Conservation (phyloP, 2,797 vertebrate genomes). For the Lithobates pipiens region DNA sequence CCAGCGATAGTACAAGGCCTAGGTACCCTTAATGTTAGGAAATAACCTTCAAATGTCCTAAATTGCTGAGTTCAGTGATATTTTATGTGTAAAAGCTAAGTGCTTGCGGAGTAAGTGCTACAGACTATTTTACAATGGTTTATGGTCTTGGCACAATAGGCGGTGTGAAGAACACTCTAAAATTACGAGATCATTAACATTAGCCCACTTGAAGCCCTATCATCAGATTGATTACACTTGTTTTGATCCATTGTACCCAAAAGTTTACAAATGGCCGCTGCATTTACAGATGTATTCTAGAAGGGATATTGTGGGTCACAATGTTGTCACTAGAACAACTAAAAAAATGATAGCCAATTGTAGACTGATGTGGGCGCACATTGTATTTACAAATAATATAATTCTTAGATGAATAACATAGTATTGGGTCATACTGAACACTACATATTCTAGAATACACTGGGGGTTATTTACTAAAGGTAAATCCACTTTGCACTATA, state of each 20-base stretch:
- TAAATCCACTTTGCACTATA: too few species aligned
- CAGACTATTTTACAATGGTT: constrained; percentile 3
- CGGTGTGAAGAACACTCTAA: not conserved
- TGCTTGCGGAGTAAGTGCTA: constrained; percentile 9
- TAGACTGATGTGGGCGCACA: too few species aligned
- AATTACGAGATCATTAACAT: constrained; percentile 8
- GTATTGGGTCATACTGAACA: too few species aligned
- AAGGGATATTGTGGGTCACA: too few species aligned
- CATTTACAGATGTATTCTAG: not conserved
- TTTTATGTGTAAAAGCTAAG: not conserved
- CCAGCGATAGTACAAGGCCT: not conserved
- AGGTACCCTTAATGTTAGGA: not conserved
- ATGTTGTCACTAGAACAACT: too few species aligned
- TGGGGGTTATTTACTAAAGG: too few species aligned
- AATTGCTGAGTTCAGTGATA: not conserved
- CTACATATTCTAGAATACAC: too few species aligned
- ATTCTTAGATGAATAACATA: too few species aligned
- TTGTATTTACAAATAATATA: too few species aligned
- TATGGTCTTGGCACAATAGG: constrained; percentile 15
- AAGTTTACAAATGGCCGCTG: not conserved
- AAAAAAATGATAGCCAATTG: too few species aligned
- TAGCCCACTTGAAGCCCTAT: constrained; percentile 1
- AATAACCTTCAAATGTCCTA: not conserved
- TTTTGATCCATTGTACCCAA: constrained; percentile 28
- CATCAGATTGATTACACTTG: constrained; percentile 12